A percentile compares a stretch with the other conserved stretches of the same genome.
Evolutionary conservation across 2,888 invertebrate genomes (phyloP).

Genomic region (Tachina lurida): DNA sequence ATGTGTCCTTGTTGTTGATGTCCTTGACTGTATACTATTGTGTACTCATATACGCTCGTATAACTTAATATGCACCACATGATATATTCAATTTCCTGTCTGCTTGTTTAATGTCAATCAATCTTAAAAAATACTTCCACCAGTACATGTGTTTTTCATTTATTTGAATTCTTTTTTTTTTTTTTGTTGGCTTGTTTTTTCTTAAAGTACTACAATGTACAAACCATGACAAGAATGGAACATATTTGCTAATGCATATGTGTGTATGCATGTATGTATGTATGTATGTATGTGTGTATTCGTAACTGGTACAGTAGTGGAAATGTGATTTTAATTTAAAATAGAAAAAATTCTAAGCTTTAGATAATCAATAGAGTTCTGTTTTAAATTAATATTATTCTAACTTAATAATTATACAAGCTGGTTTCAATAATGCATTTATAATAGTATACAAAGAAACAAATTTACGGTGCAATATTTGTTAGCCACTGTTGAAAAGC

Average conservation of each 20-base stretch:
- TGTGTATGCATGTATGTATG: neutral
- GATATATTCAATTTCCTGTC: conserved; percentile 71
- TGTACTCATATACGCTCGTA: conserved; percentile 1
- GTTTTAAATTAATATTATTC: no score
- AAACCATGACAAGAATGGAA: neutral
- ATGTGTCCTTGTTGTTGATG: conserved; percentile 16
- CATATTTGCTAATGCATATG: neutral
- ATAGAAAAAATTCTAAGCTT: neutral
- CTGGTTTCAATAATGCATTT: no score
- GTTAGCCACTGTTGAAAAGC: conserved; percentile 1
- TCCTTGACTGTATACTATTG: conserved; percentile 60
- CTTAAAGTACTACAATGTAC: conserved; percentile 12
- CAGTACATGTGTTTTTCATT: conserved; percentile 58
- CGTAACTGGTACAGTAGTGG: neutral
- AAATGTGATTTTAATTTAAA: neutral
- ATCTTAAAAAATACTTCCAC: conserved; percentile 66
- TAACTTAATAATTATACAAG: no score
- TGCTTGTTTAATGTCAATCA: conserved; percentile 69
- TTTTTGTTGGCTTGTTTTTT: conserved; percentile 5
- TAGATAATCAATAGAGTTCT: neutral
- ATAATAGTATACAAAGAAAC: neutral
- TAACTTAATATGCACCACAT: conserved; percentile 56
- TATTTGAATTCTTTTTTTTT: neutral
- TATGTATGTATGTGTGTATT: neutral
- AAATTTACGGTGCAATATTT: neutral